phyloP scores from a whole-genome alignment of 2,797 vertebrate genomes.

The Odontamblyopus lacepedii region DNA sequence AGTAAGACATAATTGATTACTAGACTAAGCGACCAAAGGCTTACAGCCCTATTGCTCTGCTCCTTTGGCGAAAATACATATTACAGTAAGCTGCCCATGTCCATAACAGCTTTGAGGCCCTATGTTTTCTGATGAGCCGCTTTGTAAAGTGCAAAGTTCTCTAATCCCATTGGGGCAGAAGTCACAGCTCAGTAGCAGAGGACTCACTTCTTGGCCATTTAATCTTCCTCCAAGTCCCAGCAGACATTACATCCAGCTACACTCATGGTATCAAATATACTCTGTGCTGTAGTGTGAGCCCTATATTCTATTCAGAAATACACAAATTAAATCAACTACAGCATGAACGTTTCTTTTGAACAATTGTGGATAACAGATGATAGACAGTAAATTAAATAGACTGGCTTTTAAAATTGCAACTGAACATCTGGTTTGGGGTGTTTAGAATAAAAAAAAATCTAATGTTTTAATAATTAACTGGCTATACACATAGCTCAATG shows the following conservation, averaged over 20 bases:
- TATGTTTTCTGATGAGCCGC: conserved; percentile 55
- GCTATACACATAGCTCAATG: not conserved
- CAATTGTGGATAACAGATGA: not conserved
- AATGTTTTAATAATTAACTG: not conserved
- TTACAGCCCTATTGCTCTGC: not conserved
- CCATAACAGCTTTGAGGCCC: conserved; percentile 47
- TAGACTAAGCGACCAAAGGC: no score
- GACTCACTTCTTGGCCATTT: conserved; percentile 55
- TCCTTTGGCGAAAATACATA: conserved; percentile 24
- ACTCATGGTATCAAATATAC: not conserved
- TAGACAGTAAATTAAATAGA: not conserved
- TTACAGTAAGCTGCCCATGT: conserved; percentile 24
- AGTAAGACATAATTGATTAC: no score
- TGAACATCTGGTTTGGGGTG: not conserved
- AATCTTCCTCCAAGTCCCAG: conserved; percentile 50
- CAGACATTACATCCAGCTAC: conserved; percentile 36
- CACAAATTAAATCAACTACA: not conserved
- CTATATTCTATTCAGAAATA: not conserved
- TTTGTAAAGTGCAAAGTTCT: conserved; percentile 62
- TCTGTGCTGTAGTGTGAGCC: conserved; percentile 1
- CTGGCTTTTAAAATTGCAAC: not conserved
- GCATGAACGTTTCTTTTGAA: not conserved
- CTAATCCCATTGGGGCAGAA: conserved; percentile 50
- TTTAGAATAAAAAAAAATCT: not conserved
- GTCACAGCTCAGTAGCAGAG: conserved; percentile 53